Base-by-base conservation (phyloP, 2,113 vertebrate genomes). In the Rhombomys opimus region DNA sequence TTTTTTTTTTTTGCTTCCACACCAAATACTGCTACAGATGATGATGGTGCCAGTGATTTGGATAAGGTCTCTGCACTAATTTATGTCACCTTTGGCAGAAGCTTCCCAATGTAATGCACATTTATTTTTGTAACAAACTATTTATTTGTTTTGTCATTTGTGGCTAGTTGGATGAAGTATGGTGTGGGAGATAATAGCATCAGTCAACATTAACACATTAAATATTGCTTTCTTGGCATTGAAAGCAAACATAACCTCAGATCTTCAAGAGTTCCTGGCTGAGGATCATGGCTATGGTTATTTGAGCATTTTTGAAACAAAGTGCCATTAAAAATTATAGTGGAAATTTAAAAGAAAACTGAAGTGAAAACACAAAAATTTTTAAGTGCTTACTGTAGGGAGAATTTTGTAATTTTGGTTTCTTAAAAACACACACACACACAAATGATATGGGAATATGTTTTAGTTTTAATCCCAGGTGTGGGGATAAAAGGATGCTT, bases 291-390 rank as follows among this genome's bases (percentile, higher is more conserved):
- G 2, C 57, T 96, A 1, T n/a, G 41, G 94, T 27, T 50, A 80
- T 81, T 57, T 3, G 46, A 73, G 6, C 5, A 25, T 52, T 89
- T 84, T 38, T 87, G 14, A 95, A 95, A 80, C 32, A 87, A 96
- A 70, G 2, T 94, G 18, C 61, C 89, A 35, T 65, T 94, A 96
- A 91, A 23, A 20, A 70, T 41, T 59, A 8, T 84, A 13, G 86
- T 11, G 23, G 8, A 95, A 77, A 94, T 73, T 57, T 81, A 35
- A 87, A 90, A 50, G 78, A 11, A 82, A 87, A 95, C 9, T 52
- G 32, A 87, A 91, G 92, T 59, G 15, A 50, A 81, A 94, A 89
- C 9, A 89, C 9, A 70, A 18, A 81, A 32, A 75, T n/a, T 84
- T 88, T 91, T 68, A 87, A 90, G 65, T 90, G 65, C 27, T 12